Conservation (phyloP, 1,140 invertebrate species). For the Drosophila repletoides region DNA sequence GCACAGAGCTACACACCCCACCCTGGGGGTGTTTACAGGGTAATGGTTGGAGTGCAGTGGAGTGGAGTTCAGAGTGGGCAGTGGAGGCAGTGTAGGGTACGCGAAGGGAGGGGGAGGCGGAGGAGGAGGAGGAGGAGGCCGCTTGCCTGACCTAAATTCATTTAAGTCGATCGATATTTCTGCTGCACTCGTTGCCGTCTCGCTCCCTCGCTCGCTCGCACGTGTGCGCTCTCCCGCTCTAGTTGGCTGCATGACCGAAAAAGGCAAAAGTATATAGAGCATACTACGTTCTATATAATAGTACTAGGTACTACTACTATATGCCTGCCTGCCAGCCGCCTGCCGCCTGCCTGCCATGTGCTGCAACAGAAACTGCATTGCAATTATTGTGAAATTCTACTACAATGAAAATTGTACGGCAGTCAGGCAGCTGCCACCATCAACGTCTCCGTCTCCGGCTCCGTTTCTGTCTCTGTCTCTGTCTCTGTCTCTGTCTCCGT, state of each 20-base stretch:
- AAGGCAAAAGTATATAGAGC: conserved; percentile 70
- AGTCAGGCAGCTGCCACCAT: conserved; percentile 30
- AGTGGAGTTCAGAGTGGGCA: too few species aligned
- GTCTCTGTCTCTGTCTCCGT: conserved; percentile 39
- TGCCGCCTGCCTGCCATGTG: too few species aligned
- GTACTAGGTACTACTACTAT: conserved; percentile 41
- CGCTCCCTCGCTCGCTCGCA: conserved; percentile 18
- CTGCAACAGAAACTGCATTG: conserved; percentile 50
- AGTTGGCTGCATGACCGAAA: conserved; percentile 53
- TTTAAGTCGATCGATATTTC: conserved; percentile 78
- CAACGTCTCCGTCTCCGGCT: not conserved
- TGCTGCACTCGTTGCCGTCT: conserved; percentile 35
- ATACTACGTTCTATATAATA: conserved; percentile 59
- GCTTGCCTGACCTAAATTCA: conserved; percentile 69
- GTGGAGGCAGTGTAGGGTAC: not conserved
- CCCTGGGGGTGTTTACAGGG: conserved; percentile 11
- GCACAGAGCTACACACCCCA: conserved; percentile 33
- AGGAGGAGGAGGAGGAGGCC: conserved; percentile 3
- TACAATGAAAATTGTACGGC: conserved; percentile 65
- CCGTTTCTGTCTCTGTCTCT: conserved; percentile 2
- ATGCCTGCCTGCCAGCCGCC: too few species aligned
- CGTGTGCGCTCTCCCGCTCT: not conserved
- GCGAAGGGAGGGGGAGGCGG: conserved; percentile 11
- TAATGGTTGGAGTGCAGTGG: not conserved
- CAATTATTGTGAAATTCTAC: conserved; percentile 79